Conservation (phyloP, 1,140 invertebrate species). For the Patella vulgata region DNA sequence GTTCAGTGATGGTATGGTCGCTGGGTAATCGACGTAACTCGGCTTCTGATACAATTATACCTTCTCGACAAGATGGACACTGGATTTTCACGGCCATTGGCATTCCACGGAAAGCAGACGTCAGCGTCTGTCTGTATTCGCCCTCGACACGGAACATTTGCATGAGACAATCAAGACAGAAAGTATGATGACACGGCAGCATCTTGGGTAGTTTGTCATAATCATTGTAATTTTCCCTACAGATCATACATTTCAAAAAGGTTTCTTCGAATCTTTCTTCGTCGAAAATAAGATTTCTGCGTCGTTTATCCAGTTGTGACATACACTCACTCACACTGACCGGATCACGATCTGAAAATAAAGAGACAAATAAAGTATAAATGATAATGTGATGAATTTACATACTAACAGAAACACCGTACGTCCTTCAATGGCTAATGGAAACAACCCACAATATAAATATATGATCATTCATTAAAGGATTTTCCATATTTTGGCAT, state of each 20-base stretch:
- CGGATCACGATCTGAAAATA: slow-evolving; percentile 20
- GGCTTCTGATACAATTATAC: slow-evolving; percentile 83
- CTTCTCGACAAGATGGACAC: slow-evolving; percentile 89
- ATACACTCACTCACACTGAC: background rate
- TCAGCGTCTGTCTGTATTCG: slow-evolving; percentile 55
- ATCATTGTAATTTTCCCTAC: slow-evolving; percentile 59
- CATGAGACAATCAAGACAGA: slow-evolving; percentile 70
- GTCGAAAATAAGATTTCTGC: slow-evolving; percentile 57
- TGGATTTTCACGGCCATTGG: slow-evolving; percentile 60
- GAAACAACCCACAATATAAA: background rate
- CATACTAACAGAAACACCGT: background rate
- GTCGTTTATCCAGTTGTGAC: slow-evolving; percentile 30
- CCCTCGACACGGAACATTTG: slow-evolving; percentile 62
- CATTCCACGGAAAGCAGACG: slow-evolving; percentile 56
- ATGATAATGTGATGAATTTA: background rate
- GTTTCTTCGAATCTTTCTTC: slow-evolving; percentile 61
- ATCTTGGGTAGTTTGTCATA: slow-evolving; percentile 59
- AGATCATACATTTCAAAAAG: slow-evolving; percentile 62
- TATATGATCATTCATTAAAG: background rate
- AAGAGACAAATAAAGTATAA: slow-evolving; percentile 4
- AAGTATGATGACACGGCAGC: slow-evolving; percentile 64
- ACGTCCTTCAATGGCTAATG: background rate
- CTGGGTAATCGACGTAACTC: slow-evolving; percentile 57
- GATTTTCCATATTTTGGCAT: background rate
- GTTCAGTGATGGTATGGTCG: slow-evolving; percentile 57